Conservation (phyloP, 2,888 invertebrate species). For the Fragum fragum region DNA sequence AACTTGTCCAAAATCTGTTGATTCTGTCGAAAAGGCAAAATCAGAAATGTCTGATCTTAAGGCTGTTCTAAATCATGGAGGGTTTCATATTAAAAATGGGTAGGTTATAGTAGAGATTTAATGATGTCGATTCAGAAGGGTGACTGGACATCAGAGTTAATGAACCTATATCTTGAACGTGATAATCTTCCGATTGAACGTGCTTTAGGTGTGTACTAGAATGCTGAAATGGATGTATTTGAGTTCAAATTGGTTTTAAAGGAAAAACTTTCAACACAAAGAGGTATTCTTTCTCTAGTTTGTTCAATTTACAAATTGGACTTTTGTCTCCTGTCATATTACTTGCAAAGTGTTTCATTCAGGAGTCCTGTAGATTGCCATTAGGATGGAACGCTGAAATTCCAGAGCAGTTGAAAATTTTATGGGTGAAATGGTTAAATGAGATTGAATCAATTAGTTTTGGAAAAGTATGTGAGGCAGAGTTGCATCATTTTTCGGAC, state of each 20-base stretch:
- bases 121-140: constrained; percentile 50
- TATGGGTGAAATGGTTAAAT: not conserved
- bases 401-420: not conserved
- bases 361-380: no score
- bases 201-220: constrained; percentile 56
- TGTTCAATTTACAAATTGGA: constrained; percentile 43
- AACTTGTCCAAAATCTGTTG: constrained; percentile 55
- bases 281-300: constrained; percentile 59
- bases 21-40: not conserved
- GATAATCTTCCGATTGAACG: constrained; percentile 47
- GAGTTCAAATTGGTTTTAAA: no score
- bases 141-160: constrained; percentile 42
- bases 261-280: constrained; percentile 46
- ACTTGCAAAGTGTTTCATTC: no score
- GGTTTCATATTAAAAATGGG: constrained; percentile 52
- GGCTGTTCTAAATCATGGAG: constrained; percentile 2
- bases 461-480: not conserved
- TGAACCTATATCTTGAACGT: constrained; percentile 37
- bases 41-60: not conserved
- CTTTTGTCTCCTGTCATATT: no score
- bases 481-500: constrained; percentile 58
- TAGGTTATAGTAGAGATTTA: constrained; percentile 53
- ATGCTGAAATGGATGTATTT: constrained; percentile 25
- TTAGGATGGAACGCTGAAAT: no score
- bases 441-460: not conserved